Base-by-base conservation (phyloP, 2,888 invertebrate genomes). In the Bellardia bayeri region DNA sequence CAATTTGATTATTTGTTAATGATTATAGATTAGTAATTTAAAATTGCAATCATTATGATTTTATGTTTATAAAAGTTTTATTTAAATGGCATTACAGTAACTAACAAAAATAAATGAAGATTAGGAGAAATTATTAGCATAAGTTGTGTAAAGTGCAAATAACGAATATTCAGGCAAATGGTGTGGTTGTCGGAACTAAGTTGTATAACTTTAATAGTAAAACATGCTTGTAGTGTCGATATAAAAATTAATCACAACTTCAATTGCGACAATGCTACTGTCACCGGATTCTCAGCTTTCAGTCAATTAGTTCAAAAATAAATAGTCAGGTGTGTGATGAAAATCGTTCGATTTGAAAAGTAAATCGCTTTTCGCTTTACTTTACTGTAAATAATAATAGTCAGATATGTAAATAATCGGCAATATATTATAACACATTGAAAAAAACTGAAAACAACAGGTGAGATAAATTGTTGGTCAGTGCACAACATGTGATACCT, bases 1-100 rank as follows among this genome's bases (percentile, higher is more conserved):
- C 1, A 45, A 49, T 30, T n/a, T 68, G 49, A 16, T 49, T 49
- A 51, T 68, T 68, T 68, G n/a, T 14, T 68, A n/a, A 68, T 68
- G 68, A 68, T 45, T 66, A 45, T 66, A 23, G 66, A 66, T 66
- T 45, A 66, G 45, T 68, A 68, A 68, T 33, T 14, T 64, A 7
- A 14, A 61, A 64, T 64, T 40, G 40, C 16, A 64, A 40, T 40
- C 40, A 40, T 64, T 64, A 64, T 64, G 61, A 61, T 33, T 33
- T 61, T 61, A 61, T 33, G 33, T 61, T n/a, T 6, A 64, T 40
- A 37, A 64, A 64, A 40, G 16, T 61, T 61, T 30, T 23, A 58
- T 61, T 33, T 16, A 13, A 51, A 51, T 51, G 51, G 16, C 54
- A 16, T 3, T 58, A 30, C 61, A 61, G 61, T 33, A 33, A 6